Base-by-base conservation (phyloP, 2,113 vertebrate species). In the Hemichromis elongatus region DNA sequence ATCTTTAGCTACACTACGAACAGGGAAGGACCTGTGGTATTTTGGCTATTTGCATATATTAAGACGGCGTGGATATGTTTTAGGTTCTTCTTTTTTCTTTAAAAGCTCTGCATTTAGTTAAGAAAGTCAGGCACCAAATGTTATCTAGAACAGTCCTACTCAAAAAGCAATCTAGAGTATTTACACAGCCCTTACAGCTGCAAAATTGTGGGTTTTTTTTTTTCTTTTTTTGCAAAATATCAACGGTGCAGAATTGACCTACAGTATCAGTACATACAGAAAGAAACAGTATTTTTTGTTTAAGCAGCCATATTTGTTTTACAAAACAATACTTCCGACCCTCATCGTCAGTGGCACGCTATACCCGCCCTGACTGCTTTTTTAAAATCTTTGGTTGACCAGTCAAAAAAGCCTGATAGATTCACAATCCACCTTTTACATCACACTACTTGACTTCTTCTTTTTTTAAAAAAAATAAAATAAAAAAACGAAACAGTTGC, bases 341-440 rank as follows among this genome's bases (percentile, higher is more conserved):
- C 88, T 88, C 87, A 73, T 19, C 9, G 81, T 88, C 91, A 90
- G 91, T 80, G 86, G 93, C 91, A 86, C 70, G 66, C 90, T 88
- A 81, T 80, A 82, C 90, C 80, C 78, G 63, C 92, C 92, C 89
- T 87, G 91, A 92, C 92, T 83, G 79, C 86, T 90, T 88, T 89
- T 89, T 85, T 80, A 6, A 81, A 88, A 94, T 96, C 95, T 96
- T 96, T 97, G 96, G 95, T 95, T 92, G 88, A 61, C 84, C 90
- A 92, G 90, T 94, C 92, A 83, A 95, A 73, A 63, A 96, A 96
- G 92, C 94, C 95, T 92, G 89, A 92, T 88, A 92, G 89, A 94
- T 92, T 93, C 90, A 93, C 92, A 93, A 85, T 92, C 94, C 87
- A 85, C 87, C 80, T 87, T 75, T 83, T 79, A 40, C 78, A 59